These are phyloP conservation scores for Epinephelus lanceolatus DNA, from an alignment of 2,113 vertebrate species.

Conservation along the genomic window DNA sequence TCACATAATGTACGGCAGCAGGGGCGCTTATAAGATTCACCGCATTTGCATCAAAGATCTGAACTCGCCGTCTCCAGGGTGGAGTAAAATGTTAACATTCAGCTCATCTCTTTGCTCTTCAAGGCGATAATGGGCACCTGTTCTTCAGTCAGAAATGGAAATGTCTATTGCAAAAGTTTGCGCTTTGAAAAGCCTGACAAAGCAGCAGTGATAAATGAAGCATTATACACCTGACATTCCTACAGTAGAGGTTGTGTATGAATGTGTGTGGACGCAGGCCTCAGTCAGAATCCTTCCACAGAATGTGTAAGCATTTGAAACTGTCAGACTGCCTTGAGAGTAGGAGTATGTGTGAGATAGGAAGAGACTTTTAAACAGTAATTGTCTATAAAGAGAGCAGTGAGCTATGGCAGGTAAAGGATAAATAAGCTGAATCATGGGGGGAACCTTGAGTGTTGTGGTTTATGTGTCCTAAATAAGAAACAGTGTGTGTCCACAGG, in stretches of 20 bases:
- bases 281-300: background rate
- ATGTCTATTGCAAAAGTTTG: constrained; percentile 34
- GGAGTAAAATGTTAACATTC: constrained; percentile 53
- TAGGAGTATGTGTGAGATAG: background rate
- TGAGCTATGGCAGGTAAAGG: background rate
- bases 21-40: constrained; percentile 13
- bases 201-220: constrained; percentile 20
- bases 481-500: background rate
- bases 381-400: background rate
- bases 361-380: background rate
- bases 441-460: background rate
- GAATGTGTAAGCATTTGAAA: background rate
- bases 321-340: background rate
- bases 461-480: background rate
- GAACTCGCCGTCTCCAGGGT: constrained; percentile 39
- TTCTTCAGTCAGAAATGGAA: constrained; percentile 50
- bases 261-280: constrained; percentile 1
- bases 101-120: constrained; percentile 43
- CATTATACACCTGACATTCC: constrained; percentile 30
- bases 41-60: constrained; percentile 59
- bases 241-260: constrained; percentile 18
- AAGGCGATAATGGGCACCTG: constrained; percentile 41
- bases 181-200: constrained; percentile 47
- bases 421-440: background rate
- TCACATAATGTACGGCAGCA: constrained; percentile 27